Conservation (phyloP, 2,113 vertebrate species). For the Grus americana region DNA sequence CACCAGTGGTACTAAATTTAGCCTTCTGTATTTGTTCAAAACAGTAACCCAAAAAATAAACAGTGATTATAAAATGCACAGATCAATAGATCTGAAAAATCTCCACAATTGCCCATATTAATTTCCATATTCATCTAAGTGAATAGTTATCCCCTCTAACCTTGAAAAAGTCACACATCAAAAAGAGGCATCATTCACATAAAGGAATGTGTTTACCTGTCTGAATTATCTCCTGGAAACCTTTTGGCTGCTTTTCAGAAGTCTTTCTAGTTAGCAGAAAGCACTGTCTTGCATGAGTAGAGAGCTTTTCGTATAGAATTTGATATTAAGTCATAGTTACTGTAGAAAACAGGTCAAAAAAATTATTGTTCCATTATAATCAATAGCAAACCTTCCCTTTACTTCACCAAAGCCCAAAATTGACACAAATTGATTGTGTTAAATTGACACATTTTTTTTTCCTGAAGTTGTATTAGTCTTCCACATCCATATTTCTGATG, state of each 20-base stretch:
- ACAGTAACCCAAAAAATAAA: neutral
- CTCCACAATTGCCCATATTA: neutral
- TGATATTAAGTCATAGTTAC: neutral
- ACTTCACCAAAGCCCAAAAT: neutral
- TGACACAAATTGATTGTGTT: neutral
- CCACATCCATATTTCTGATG: neutral
- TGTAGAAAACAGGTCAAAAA: neutral
- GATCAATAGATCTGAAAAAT: neutral
- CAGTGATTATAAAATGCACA: neutral
- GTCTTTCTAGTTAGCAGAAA: neutral
- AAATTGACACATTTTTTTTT: neutral
- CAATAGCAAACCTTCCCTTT: neutral
- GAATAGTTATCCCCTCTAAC: neutral
- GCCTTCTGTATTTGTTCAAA: neutral
- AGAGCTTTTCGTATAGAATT: neutral
- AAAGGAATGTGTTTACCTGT: neutral
- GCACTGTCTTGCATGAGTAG: neutral
- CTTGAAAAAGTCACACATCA: neutral
- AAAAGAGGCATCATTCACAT: neutral
- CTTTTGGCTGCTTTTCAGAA: neutral
- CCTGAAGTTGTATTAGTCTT: neutral
- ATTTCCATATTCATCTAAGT: neutral
- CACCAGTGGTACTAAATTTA: neutral
- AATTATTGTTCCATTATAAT: neutral
- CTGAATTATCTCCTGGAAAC: neutral